Conservation (phyloP, 2,113 vertebrate genomes). For the Ondatra zibethicus region DNA sequence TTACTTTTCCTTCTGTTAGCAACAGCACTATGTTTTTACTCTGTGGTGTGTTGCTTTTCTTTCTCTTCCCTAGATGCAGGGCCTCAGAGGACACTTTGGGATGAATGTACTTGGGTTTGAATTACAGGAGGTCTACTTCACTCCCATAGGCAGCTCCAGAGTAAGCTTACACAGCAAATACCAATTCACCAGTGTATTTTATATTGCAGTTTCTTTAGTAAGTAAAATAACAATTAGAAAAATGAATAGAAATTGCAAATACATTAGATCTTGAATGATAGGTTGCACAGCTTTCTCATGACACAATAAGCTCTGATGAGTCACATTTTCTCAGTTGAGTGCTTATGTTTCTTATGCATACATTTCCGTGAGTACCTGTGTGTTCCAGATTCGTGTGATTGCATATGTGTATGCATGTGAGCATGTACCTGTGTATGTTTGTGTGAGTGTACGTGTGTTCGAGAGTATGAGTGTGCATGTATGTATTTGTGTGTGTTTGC, state of each 20-base stretch:
- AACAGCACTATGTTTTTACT: background rate
- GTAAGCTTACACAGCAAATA: background rate
- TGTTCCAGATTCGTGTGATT: background rate
- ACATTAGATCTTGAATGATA: background rate
- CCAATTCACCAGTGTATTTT: background rate
- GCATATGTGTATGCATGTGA: background rate
- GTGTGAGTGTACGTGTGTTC: background rate
- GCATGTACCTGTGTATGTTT: background rate
- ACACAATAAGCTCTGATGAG: background rate
- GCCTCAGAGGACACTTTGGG: background rate
- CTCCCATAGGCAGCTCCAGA: background rate
- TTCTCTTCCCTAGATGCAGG: background rate
- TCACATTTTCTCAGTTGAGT: background rate
- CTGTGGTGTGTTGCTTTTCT: background rate
- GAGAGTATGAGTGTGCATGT: background rate
- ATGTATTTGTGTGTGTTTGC: background rate
- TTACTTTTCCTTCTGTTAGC: background rate
- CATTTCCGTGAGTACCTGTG: background rate
- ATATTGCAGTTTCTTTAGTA: background rate
- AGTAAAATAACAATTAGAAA: conserved; percentile 36
- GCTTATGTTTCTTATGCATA: background rate
- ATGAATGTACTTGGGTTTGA: background rate
- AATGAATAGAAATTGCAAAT: background rate
- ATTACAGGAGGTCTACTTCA: background rate
- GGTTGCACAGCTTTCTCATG: background rate